Conservation (phyloP, 2,888 invertebrate genomes). For the Erpobdella octoculata region DNA sequence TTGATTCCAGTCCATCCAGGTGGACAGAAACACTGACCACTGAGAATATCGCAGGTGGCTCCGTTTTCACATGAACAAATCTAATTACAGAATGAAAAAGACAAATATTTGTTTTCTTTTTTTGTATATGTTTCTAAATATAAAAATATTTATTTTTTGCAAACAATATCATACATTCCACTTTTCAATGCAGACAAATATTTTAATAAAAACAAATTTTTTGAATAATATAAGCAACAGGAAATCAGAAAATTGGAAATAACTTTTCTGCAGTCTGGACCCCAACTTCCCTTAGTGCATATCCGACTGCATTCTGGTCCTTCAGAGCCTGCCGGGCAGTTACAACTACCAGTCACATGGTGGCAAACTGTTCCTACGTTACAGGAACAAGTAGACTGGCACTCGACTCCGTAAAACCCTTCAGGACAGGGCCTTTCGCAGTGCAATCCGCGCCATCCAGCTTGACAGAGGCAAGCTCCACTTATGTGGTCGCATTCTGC, state of each 20-base stretch:
- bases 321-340: slow-evolving; percentile 53
- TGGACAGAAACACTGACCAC: slow-evolving; percentile 49
- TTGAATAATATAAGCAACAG: too few relatives aligned
- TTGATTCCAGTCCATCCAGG: slow-evolving; percentile 50
- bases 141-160: background rate
- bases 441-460: slow-evolving; percentile 34
- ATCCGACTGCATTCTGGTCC: slow-evolving; percentile 42
- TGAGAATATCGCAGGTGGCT: slow-evolving; percentile 46
- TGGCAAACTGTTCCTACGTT: slow-evolving; percentile 48
- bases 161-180: background rate
- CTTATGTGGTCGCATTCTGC: slow-evolving; percentile 51
- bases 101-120: background rate
- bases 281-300: slow-evolving; percentile 43
- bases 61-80: slow-evolving; percentile 44
- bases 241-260: background rate
- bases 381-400: slow-evolving; percentile 56
- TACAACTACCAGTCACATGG: slow-evolving; percentile 66
- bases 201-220: too few relatives aligned
- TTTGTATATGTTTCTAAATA: background rate
- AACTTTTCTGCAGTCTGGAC: slow-evolving; percentile 27
- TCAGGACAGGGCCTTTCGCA: slow-evolving; percentile 40
- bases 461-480: slow-evolving; percentile 35
- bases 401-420: slow-evolving; percentile 56
- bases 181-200: background rate
- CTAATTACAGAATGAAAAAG: background rate